phyloP scores from a whole-genome alignment of 2,888 invertebrate species.

The Hipparchia sbordonii region DNA sequence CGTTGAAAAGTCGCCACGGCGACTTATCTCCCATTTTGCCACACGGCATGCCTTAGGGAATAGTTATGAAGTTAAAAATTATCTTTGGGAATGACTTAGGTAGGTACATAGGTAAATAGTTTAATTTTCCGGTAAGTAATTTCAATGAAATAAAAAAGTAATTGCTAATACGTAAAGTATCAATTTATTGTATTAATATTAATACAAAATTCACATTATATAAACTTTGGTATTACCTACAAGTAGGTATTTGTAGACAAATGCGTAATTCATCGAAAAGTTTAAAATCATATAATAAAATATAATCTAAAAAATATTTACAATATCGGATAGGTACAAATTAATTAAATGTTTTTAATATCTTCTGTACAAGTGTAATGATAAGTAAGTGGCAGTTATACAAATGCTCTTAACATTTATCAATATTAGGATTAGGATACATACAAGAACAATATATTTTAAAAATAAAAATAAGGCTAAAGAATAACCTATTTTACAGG shows the following conservation, averaged over 20 bases:
- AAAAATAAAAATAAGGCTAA: no score
- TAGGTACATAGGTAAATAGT: no score
- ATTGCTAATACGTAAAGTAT: slow-evolving; percentile 58
- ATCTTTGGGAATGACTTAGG: no score
- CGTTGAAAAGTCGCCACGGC: no score
- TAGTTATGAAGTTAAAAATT: no score
- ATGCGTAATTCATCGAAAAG: slow-evolving; percentile 18
- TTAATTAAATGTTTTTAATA: slow-evolving; percentile 8
- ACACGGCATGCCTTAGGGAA: no score
- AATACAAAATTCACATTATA: slow-evolving; percentile 56
- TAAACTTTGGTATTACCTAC: slow-evolving; percentile 55
- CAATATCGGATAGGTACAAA: slow-evolving; percentile 13
- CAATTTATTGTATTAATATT: slow-evolving; percentile 66
- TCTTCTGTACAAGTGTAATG: slow-evolving; percentile 12
- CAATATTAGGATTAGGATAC: background rate
- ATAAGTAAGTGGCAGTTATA: slow-evolving; percentile 1
- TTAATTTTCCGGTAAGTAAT: background rate
- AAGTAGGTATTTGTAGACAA: slow-evolving; percentile 32
- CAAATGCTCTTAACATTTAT: background rate
- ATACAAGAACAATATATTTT: background rate
- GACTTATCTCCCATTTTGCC: no score
- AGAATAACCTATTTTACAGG: no score
- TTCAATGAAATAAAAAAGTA: slow-evolving; percentile 37
- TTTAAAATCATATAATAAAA: slow-evolving; percentile 11
- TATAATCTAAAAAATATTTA: slow-evolving; percentile 20